Percentiles rank a stretch among this genome's conserved stretches.
phyloP scores from a whole-genome alignment of 2,797 vertebrate species.

The Carduelis carduelis region DNA sequence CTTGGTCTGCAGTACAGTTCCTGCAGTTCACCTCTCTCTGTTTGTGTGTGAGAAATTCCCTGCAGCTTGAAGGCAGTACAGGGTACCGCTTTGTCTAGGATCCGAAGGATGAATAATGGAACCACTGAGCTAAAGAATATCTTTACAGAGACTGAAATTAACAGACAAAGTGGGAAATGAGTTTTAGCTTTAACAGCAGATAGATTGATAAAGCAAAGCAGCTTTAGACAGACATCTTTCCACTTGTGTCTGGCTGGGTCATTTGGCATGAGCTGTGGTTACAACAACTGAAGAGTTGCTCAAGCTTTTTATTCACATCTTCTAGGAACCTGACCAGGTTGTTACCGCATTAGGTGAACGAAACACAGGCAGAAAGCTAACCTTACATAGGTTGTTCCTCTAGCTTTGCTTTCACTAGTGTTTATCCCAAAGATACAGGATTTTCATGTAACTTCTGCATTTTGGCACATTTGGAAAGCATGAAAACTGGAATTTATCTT shows the following conservation, averaged over 20 bases:
- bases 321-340: background rate
- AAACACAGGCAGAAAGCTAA: background rate
- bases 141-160: background rate
- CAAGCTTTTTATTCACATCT: background rate
- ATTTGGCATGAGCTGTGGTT: background rate
- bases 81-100: background rate
- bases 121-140: background rate
- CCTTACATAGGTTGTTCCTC: background rate
- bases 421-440: background rate
- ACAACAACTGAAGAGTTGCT: background rate
- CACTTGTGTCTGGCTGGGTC: background rate
- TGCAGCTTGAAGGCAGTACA: background rate
- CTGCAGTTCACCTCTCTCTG: background rate
- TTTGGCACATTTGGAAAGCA: background rate
- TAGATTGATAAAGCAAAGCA: background rate
- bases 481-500: background rate
- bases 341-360: background rate
- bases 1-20: background rate
- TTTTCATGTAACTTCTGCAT: background rate
- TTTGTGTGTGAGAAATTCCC: background rate
- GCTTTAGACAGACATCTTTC: background rate
- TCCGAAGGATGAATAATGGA: background rate
- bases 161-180: background rate
- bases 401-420: background rate
- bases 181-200: background rate